These are phyloP conservation scores for Apodemia zela DNA, from an alignment of 2,888 invertebrate genomes.

Conservation along the genomic window DNA sequence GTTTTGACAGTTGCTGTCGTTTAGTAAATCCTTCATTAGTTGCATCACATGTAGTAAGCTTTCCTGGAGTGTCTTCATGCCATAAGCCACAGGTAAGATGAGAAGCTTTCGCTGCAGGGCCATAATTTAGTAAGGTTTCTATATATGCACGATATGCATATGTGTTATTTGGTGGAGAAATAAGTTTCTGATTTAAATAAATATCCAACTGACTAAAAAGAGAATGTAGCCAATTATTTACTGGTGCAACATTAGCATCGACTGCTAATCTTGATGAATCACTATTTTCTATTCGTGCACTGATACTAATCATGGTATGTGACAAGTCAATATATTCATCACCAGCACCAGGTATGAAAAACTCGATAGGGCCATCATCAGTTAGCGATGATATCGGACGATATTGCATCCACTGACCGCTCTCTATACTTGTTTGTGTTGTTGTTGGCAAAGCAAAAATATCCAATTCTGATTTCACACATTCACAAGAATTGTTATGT, in stretches of 20 bases:
- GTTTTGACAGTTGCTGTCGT: conserved; percentile 26
- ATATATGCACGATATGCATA: conserved; percentile 36
- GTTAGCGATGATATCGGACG: conserved; percentile 37
- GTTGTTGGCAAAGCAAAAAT: conserved; percentile 38
- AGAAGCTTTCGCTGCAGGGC: conserved; percentile 34
- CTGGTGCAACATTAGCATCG: conserved; percentile 32
- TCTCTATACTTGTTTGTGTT: conserved; percentile 37
- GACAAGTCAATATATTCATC: conserved; percentile 39
- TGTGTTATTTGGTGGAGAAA: conserved; percentile 37
- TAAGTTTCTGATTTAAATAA: conserved; percentile 38
- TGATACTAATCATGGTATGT: conserved; percentile 35
- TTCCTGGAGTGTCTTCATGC: conserved; percentile 33
- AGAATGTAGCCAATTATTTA: conserved; percentile 40
- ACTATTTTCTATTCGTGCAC: conserved; percentile 33
- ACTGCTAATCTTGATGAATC: conserved; percentile 27
- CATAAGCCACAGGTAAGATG: conserved; percentile 34
- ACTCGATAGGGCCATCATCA: conserved; percentile 39
- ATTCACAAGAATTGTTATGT: conserved; percentile 38
- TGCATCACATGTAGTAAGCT: conserved; percentile 25
- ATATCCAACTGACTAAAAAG: conserved; percentile 36
- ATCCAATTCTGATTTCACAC: conserved; percentile 37
- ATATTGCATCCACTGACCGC: conserved; percentile 36
- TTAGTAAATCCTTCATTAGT: conserved; percentile 30
- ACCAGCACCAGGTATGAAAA: conserved; percentile 38
- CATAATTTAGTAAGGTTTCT: conserved; percentile 37